These are phyloP conservation scores for Saturnia japonica DNA, from an alignment of 2,888 invertebrate species.

Conservation along the genomic window DNA sequence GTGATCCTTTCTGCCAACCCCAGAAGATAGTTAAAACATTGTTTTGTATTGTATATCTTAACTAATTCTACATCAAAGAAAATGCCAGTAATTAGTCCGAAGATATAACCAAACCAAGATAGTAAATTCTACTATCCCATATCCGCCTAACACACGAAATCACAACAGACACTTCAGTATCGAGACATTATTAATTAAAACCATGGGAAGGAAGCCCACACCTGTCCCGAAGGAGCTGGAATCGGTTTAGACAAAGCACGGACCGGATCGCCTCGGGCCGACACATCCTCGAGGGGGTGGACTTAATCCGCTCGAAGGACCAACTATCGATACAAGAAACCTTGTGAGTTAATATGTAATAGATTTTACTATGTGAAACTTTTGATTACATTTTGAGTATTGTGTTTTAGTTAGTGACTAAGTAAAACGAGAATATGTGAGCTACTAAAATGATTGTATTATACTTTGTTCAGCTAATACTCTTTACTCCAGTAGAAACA, in stretches of 20 bases:
- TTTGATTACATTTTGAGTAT: conserved; percentile 20
- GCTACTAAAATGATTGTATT: background rate
- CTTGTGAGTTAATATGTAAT: conserved; percentile 45
- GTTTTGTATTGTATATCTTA: background rate
- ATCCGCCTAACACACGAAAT: conserved; percentile 39
- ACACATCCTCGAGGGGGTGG: conserved; percentile 68
- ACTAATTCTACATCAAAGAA: background rate
- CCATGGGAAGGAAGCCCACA: conserved; percentile 64
- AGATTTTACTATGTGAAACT: conserved; percentile 35
- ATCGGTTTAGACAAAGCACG: conserved; percentile 63
- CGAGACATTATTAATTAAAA: conserved; percentile 79
- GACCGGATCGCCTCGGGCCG: conserved; percentile 63
- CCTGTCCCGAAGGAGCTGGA: conserved; percentile 68
- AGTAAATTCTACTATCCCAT: background rate
- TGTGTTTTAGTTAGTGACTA: conserved; percentile 8
- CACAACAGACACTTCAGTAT: conserved; percentile 60
- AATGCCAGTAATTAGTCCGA: background rate
- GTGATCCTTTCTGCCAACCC: no score
- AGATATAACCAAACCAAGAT: no score
- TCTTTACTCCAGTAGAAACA: no score
- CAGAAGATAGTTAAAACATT: no score
- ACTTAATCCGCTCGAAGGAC: conserved; percentile 65
- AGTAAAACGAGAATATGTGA: background rate
- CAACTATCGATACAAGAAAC: conserved; percentile 69
- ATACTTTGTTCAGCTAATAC: no score